Evolutionary conservation across 2,113 vertebrate genomes (phyloP).

Genomic region (Rutilus rutilus): DNA sequence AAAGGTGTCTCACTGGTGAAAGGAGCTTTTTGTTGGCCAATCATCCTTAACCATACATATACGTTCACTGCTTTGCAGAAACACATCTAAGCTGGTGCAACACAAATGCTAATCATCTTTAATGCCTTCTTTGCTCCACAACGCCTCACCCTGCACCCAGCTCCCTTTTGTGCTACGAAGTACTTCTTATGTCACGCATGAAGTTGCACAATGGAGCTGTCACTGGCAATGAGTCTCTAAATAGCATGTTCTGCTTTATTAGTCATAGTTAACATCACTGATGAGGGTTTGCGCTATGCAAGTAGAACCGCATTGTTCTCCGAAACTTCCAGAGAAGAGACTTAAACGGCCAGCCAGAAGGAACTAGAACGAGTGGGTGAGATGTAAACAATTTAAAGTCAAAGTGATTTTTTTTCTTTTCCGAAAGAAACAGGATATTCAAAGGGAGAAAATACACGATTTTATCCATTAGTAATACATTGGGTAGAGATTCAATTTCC

Average conservation of each 20-base stretch:
- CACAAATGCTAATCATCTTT: constrained; percentile 69
- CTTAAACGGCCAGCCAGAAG: constrained; percentile 27
- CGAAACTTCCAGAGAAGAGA: constrained; percentile 65
- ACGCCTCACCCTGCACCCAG: constrained; percentile 46
- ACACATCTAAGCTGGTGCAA: constrained; percentile 60
- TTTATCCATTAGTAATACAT: background rate
- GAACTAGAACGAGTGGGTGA: background rate
- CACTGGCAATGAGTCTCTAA: constrained; percentile 77
- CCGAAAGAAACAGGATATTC: background rate
- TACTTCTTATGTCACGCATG: constrained; percentile 64
- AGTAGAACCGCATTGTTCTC: constrained; percentile 65
- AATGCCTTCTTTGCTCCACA: background rate
- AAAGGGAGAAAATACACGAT: background rate
- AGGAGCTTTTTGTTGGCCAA: too few relatives aligned
- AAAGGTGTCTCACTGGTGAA: too few relatives aligned
- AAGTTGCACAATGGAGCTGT: constrained; percentile 73
- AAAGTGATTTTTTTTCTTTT: background rate
- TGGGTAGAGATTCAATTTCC: background rate
- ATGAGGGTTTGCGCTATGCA: constrained; percentile 72
- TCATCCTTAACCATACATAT: too few relatives aligned
- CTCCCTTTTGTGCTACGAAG: constrained; percentile 53
- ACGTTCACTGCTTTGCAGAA: constrained; percentile 47
- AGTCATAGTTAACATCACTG: constrained; percentile 79
- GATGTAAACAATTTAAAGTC: background rate
- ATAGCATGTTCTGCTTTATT: constrained; percentile 83